Evolutionary conservation across 37 sponge, comb jelly and placozoan genomes (phyloP).

Genomic region (Aplysina aerophoba): DNA sequence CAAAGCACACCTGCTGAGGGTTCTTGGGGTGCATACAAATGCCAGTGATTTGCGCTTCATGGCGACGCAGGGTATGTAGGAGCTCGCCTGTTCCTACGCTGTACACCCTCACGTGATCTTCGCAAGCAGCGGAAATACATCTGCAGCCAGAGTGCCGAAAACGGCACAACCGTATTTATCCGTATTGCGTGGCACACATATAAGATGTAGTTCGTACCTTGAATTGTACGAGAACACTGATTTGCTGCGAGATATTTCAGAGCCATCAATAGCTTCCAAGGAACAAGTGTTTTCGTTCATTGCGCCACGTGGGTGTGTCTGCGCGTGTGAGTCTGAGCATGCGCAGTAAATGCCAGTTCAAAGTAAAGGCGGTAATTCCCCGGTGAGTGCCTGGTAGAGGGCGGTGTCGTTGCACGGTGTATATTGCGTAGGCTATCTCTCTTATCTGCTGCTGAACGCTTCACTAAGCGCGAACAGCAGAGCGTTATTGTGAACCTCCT

Average conservation of each 20-base stretch:
- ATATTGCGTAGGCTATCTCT: not conserved
- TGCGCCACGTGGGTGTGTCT: conserved; percentile 20
- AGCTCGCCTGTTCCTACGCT: conserved; percentile 42
- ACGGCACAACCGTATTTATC: no score
- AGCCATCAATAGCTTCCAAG: conserved; percentile 20
- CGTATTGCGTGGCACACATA: no score
- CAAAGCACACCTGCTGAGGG: conserved; percentile 47
- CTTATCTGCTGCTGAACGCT: not conserved
- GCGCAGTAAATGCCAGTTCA: not conserved
- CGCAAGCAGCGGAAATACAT: conserved; percentile 58
- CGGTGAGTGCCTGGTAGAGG: no score
- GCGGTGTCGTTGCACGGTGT: no score
- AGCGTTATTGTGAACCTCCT: not conserved
- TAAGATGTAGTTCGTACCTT: conserved; percentile 45
- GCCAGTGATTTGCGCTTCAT: conserved; percentile 50
- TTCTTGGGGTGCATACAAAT: conserved; percentile 48
- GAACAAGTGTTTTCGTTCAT: conserved; percentile 11
- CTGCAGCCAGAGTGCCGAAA: conserved; percentile 17
- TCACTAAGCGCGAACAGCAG: not conserved
- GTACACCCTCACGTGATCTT: conserved; percentile 56
- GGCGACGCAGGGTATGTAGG: conserved; percentile 44
- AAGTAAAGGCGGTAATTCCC: no score
- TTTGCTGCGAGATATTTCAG: conserved; percentile 22
- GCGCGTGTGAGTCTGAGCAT: conserved; percentile 12
- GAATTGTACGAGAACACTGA: conserved; percentile 50